Evolutionary conservation across 2,113 vertebrate genomes (phyloP).

Genomic region (Calypte anna): DNA sequence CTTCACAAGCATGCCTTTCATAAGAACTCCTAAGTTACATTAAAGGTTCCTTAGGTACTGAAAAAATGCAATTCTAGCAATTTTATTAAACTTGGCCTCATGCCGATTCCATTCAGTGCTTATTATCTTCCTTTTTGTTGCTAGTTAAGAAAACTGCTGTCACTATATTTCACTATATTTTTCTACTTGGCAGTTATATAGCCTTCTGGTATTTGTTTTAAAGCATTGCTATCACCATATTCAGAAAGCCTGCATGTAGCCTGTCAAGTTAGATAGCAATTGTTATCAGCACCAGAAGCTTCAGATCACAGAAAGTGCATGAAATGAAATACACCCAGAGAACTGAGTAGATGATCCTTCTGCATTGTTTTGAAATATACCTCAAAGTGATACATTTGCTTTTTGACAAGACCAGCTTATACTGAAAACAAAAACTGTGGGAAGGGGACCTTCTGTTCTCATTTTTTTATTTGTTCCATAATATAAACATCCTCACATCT

Average conservation of each 20-base stretch:
- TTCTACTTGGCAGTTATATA: constrained; percentile 1
- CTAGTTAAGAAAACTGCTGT: not conserved
- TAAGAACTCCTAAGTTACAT: not conserved
- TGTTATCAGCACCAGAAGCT: constrained; percentile 37
- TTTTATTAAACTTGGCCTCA: not conserved
- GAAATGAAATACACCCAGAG: not conserved
- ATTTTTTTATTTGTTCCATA: not conserved
- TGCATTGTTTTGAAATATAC: not conserved
- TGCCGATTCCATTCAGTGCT: not conserved
- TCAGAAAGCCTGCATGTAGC: rapidly evolving
- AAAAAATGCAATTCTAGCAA: not conserved
- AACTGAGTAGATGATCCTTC: not conserved
- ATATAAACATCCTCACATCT: not conserved
- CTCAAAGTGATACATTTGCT: not conserved
- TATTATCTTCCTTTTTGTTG: not conserved
- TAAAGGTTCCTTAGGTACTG: not conserved
- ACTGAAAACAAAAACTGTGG: not conserved
- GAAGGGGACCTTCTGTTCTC: not conserved
- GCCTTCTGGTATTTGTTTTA: not conserved
- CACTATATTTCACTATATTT: not conserved
- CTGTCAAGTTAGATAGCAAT: constrained; percentile 31
- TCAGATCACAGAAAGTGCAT: not conserved
- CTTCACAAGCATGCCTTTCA: not conserved
- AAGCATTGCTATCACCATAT: not conserved
- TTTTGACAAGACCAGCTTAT: not conserved